A percentile compares a stretch with the other conserved stretches of the same genome.
These are phyloP conservation scores for Venusia cambrica DNA, from an alignment of 2,888 invertebrate species.

Conservation along the genomic window DNA sequence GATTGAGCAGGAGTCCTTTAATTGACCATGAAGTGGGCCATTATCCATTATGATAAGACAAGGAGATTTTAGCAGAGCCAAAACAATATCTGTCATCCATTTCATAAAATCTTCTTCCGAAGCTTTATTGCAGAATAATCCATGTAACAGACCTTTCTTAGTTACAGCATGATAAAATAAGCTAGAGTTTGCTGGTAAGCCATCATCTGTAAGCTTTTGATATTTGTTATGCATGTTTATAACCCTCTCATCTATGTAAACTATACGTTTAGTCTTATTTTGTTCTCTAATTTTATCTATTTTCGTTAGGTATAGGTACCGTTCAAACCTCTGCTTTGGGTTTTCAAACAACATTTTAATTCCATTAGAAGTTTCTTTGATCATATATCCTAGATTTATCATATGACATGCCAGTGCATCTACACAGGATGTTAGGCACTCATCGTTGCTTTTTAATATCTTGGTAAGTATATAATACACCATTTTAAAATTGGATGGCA, in stretches of 20 bases:
- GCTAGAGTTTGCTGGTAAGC: conserved; percentile 4
- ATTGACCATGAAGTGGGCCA: conserved; percentile 36
- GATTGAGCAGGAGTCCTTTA: conserved; percentile 28
- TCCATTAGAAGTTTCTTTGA: conserved; percentile 31
- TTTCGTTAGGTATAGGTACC: conserved; percentile 44
- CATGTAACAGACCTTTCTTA: conserved; percentile 34
- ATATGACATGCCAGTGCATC: conserved; percentile 28
- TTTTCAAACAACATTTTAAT: conserved; percentile 43
- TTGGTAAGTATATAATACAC: conserved; percentile 11
- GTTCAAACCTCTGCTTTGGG: conserved; percentile 45
- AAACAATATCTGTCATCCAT: conserved; percentile 48
- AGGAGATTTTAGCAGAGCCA: conserved; percentile 33
- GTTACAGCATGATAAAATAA: conserved; percentile 41
- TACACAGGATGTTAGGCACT: conserved; percentile 2
- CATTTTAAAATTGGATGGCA: conserved; percentile 7
- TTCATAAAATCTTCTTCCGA: conserved; percentile 40
- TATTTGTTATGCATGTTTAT: conserved; percentile 31
- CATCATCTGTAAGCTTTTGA: conserved; percentile 26
- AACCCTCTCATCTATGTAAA: conserved; percentile 50
- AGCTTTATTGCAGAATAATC: conserved; percentile 39
- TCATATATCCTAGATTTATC: conserved; percentile 35
- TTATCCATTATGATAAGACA: conserved; percentile 48
- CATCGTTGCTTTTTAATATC: conserved; percentile 19
- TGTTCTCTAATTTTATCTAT: conserved; percentile 36
- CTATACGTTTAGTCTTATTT: conserved; percentile 30